Conservation (phyloP, 1,140 invertebrate genomes). For the Metaphire vulgaris region DNA sequence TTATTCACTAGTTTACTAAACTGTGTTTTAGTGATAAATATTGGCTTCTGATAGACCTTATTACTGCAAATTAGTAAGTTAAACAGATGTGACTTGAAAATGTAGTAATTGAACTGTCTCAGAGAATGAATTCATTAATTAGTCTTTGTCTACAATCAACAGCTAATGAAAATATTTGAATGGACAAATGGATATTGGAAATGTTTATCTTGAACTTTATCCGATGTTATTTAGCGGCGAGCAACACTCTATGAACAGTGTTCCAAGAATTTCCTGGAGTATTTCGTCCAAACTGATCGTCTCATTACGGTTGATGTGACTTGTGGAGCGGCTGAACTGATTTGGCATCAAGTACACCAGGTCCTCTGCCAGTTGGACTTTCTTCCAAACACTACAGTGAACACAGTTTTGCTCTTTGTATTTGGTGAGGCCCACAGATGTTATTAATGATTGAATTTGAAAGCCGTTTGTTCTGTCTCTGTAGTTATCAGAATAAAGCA, state of each 20-base stretch:
- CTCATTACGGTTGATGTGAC: slow-evolving; percentile 41
- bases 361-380: slow-evolving; percentile 37
- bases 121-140: too few relatives aligned
- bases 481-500: slow-evolving; percentile 19
- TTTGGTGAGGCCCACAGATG: slow-evolving; percentile 36
- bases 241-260: slow-evolving; percentile 38
- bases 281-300: slow-evolving; percentile 35
- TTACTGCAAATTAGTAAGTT: too few relatives aligned
- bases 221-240: slow-evolving; percentile 40
- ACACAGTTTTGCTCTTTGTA: slow-evolving; percentile 39
- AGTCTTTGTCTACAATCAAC: too few relatives aligned
- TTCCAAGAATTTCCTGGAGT: slow-evolving; percentile 38
- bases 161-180: too few relatives aligned
- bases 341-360: slow-evolving; percentile 37
- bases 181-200: too few relatives aligned
- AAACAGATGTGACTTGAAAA: too few relatives aligned
- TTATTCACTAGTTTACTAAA: too few relatives aligned
- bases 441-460: not conserved
- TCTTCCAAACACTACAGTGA: slow-evolving; percentile 31
- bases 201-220: too few relatives aligned
- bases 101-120: too few relatives aligned
- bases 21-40: too few relatives aligned
- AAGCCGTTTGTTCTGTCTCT: not conserved
- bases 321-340: slow-evolving; percentile 34
- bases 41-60: too few relatives aligned